Evolutionary conservation across 2,797 vertebrate species (phyloP).

Genomic region (Scleropages formosus): DNA sequence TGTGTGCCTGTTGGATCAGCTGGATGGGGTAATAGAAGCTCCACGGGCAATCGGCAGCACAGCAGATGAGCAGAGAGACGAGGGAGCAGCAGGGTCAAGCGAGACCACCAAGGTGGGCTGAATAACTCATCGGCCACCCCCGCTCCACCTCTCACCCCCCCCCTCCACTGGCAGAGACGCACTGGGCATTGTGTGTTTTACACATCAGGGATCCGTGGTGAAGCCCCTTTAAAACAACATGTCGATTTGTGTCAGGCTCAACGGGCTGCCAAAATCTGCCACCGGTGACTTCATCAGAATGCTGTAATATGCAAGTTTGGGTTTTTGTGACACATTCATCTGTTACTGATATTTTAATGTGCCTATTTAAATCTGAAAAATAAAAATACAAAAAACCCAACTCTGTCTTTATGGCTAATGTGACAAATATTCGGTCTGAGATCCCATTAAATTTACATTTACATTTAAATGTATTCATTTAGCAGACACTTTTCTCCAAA

Average conservation of each 20-base stretch:
- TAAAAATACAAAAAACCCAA: too few species aligned
- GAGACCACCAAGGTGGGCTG: conserved; percentile 64
- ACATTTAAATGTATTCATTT: too few species aligned
- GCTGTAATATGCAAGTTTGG: not conserved
- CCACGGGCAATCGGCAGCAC: conserved; percentile 58
- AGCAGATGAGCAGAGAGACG: conserved; percentile 58
- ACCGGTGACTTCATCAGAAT: not conserved
- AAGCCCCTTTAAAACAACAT: conserved; percentile 19
- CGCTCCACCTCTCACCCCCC: too few species aligned
- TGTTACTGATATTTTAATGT: too few species aligned
- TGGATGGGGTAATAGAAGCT: conserved; percentile 47
- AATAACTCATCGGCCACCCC: conserved; percentile 25
- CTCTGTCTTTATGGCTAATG: too few species aligned
- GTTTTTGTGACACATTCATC: too few species aligned
- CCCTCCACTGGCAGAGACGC: not conserved
- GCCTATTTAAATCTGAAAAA: too few species aligned
- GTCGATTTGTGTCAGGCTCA: not conserved
- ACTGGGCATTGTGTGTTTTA: conserved; percentile 29
- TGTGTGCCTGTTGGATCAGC: conserved; percentile 58
- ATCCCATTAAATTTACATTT: too few species aligned
- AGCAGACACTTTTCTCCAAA: too few species aligned
- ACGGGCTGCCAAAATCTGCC: not conserved
- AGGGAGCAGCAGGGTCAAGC: conserved; percentile 51
- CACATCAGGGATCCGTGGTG: conserved; percentile 24
- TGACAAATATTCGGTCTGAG: too few species aligned